phyloP scores from a whole-genome alignment of 2,797 vertebrate species.

The Cetoscarus ocellatus region DNA sequence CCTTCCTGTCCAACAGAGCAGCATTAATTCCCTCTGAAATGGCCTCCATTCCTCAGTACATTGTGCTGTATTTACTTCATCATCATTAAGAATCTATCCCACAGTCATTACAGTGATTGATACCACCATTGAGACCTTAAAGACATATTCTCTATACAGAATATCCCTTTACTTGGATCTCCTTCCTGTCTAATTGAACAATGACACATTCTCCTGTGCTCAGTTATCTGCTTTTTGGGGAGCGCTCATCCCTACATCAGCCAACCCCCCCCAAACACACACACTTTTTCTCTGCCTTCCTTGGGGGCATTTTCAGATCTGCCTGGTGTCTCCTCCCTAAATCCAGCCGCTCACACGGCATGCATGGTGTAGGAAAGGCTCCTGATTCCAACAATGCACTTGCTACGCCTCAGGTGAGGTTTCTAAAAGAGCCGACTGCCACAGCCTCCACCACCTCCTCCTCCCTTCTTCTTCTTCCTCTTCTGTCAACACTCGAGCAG shows the following conservation, averaged over 20 bases:
- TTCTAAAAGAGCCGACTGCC: slow-evolving; percentile 67
- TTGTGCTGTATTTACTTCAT: slow-evolving; percentile 76
- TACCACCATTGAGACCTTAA: slow-evolving; percentile 68
- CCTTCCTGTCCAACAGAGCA: slow-evolving; percentile 38
- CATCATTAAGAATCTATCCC: slow-evolving; percentile 78
- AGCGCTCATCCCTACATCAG: slow-evolving; percentile 62
- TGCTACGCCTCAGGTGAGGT: slow-evolving; percentile 75
- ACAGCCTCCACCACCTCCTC: slow-evolving; percentile 23
- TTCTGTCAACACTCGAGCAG: slow-evolving; percentile 62
- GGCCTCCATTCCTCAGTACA: slow-evolving; percentile 63
- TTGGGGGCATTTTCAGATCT: slow-evolving; percentile 60
- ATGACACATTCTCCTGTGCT: slow-evolving; percentile 70
- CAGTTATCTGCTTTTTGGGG: slow-evolving; percentile 61
- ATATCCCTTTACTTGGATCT: slow-evolving; percentile 68
- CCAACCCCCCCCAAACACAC: slow-evolving; percentile 26
- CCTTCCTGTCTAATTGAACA: slow-evolving; percentile 74
- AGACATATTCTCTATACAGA: slow-evolving; percentile 66
- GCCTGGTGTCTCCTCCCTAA: slow-evolving; percentile 73
- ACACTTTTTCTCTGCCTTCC: slow-evolving; percentile 49
- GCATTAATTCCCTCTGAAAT: slow-evolving; percentile 62
- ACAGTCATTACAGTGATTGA: slow-evolving; percentile 79
- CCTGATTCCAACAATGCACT: slow-evolving; percentile 72
- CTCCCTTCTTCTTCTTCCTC: slow-evolving; percentile 51
- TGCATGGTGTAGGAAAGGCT: slow-evolving; percentile 60
- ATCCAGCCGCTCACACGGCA: slow-evolving; percentile 59